Evolutionary conservation across 2,113 vertebrate genomes (phyloP).

Genomic region (Bucco capensis): DNA sequence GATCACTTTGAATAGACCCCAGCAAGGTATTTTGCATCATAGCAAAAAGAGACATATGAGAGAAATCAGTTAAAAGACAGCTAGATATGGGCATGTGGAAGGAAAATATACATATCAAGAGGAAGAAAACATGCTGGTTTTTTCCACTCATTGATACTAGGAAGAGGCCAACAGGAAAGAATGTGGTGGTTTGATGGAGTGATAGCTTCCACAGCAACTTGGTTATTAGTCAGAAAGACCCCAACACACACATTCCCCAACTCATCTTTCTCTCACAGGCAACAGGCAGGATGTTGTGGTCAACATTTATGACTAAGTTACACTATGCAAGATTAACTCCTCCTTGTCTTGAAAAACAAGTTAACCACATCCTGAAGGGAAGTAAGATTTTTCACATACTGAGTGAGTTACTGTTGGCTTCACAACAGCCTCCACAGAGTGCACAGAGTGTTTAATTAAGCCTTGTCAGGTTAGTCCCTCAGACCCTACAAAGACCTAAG

Average conservation of each 20-base stretch:
- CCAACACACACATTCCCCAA: neutral
- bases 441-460: neutral
- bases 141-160: neutral
- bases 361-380: conserved; percentile 17
- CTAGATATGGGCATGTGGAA: neutral
- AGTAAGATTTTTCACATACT: neutral
- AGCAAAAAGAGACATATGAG: neutral
- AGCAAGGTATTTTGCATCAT: neutral
- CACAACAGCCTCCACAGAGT: neutral
- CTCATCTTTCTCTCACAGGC: neutral
- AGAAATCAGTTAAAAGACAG: neutral
- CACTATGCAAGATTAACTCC: neutral
- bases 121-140: neutral
- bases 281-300: conserved; percentile 28
- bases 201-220: neutral
- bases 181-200: neutral
- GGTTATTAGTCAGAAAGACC: neutral
- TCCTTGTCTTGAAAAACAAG: neutral
- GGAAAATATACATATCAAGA: neutral
- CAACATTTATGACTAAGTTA: neutral
- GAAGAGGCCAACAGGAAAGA: neutral
- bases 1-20: neutral
- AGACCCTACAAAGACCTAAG: neutral
- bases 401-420: neutral
- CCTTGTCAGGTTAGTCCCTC: neutral